These are phyloP conservation scores for Muscidifurax raptorellus DNA, from an alignment of 1,140 invertebrate genomes.

Conservation along the genomic window DNA sequence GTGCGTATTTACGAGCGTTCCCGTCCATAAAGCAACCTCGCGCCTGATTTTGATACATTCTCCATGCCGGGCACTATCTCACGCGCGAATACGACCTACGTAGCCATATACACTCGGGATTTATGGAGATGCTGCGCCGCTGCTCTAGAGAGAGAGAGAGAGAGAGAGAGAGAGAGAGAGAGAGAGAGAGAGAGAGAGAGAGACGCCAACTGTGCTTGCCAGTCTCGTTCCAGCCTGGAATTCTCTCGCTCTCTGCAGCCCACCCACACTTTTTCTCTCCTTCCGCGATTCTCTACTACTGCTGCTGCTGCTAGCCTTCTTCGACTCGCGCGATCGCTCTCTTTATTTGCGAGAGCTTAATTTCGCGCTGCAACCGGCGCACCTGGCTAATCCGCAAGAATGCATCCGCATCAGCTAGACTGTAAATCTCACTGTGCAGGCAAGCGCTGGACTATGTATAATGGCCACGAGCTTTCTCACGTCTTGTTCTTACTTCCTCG, in stretches of 20 bases:
- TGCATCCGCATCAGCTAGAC: constrained; percentile 8
- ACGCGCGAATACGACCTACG: constrained; percentile 75
- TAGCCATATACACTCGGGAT: constrained; percentile 73
- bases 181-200: constrained; percentile 1
- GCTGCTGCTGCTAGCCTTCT: not conserved
- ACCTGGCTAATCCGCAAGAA: constrained; percentile 36
- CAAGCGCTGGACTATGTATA: constrained; percentile 27
- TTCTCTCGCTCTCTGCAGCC: constrained; percentile 34
- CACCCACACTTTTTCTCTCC: constrained; percentile 50
- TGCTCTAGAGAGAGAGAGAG: constrained; percentile 27
- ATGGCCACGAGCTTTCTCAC: not conserved
- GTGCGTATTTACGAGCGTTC: constrained; percentile 77
- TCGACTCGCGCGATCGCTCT: constrained; percentile 12
- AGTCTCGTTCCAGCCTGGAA: constrained; percentile 62
- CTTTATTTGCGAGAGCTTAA: constrained; percentile 36
- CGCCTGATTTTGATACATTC: constrained; percentile 77
- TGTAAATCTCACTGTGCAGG: constrained; percentile 22
- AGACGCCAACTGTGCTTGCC: constrained; percentile 55
- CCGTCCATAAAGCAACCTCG: constrained; percentile 76
- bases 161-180: not conserved
- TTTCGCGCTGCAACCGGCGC: constrained; percentile 15
- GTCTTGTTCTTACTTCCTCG: not conserved
- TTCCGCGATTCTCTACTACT: constrained; percentile 17
- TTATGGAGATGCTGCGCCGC: constrained; percentile 70
- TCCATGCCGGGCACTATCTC: constrained; percentile 73